These are phyloP conservation scores for Turritopsis dohrnii DNA, from an alignment of 30 jellyfish, hydroid and myxozoan genomes.

Conservation along the genomic window DNA sequence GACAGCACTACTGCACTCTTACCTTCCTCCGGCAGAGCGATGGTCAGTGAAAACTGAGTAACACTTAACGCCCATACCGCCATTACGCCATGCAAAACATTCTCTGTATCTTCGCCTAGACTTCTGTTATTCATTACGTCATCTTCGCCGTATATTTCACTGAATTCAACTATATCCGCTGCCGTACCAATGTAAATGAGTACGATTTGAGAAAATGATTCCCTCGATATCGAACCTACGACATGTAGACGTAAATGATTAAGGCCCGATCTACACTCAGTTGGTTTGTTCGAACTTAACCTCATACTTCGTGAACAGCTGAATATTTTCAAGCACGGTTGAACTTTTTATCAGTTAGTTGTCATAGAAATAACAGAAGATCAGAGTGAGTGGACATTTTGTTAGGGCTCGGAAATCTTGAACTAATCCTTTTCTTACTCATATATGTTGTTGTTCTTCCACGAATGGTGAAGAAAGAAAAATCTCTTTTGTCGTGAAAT, in stretches of 20 bases:
- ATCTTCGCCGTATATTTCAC: constrained; percentile 73
- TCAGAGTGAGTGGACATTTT: no score
- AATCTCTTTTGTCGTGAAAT: neutral
- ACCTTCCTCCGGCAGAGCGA: constrained; percentile 94
- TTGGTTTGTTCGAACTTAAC: no score
- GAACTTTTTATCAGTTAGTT: no score
- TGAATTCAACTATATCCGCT: constrained; percentile 95
- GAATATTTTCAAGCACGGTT: no score
- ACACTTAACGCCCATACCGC: constrained; percentile 94
- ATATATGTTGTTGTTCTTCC: neutral
- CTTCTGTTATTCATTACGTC: constrained; percentile 14
- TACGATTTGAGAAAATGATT: constrained; percentile 84
- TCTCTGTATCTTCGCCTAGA: constrained; percentile 5
- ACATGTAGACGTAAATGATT: no score
- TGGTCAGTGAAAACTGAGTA: constrained; percentile 85
- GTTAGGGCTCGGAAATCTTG: no score
- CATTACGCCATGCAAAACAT: constrained; percentile 67
- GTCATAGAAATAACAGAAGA: no score
- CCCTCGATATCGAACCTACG: constrained; percentile 80
- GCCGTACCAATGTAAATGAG: constrained; percentile 96
- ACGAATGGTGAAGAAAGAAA: neutral
- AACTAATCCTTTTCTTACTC: neutral
- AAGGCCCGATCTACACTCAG: no score
- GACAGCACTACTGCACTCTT: neutral
- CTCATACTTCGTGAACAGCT: no score